Percentiles rank a stretch among this genome's conserved stretches.
These are phyloP conservation scores for Nixonia krombeini DNA, from an alignment of 1,140 invertebrate genomes.

Conservation along the genomic window DNA sequence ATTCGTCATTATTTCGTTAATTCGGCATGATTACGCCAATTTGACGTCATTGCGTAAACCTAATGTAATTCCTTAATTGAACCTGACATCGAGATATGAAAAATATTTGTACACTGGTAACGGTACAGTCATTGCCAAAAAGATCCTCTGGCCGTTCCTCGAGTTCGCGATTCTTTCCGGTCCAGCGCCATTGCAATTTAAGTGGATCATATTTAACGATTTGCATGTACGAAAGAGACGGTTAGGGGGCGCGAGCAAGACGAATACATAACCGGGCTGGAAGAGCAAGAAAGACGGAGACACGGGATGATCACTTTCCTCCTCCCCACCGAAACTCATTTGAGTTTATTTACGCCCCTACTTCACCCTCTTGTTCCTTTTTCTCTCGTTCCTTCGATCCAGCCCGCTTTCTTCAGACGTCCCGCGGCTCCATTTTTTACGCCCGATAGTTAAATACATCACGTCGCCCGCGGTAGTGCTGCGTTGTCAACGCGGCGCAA, in stretches of 20 bases:
- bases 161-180: too few relatives aligned
- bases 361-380: background rate
- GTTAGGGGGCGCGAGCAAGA: conserved; percentile 34
- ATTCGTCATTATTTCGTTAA: too few relatives aligned
- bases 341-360: conserved; percentile 27
- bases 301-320: conserved; percentile 17
- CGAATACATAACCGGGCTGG: conserved; percentile 1
- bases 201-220: conserved; percentile 47
- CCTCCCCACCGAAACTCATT: conserved; percentile 1
- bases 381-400: background rate
- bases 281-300: conserved; percentile 2
- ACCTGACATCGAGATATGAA: too few relatives aligned
- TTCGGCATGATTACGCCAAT: too few relatives aligned
- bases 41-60: too few relatives aligned
- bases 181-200: too few relatives aligned
- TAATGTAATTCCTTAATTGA: too few relatives aligned
- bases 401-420: conserved; percentile 1
- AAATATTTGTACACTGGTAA: too few relatives aligned
- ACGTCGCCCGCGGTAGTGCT: background rate
- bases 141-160: too few relatives aligned
- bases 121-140: too few relatives aligned
- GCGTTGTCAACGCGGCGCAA: background rate
- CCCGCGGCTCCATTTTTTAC: background rate
- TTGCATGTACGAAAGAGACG: conserved; percentile 43
- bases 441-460: conserved; percentile 3